A percentile compares a stretch with the other conserved stretches of the same genome.
Evolutionary conservation across 1,140 invertebrate species (phyloP).

Genomic region (Scaptomyza montana): DNA sequence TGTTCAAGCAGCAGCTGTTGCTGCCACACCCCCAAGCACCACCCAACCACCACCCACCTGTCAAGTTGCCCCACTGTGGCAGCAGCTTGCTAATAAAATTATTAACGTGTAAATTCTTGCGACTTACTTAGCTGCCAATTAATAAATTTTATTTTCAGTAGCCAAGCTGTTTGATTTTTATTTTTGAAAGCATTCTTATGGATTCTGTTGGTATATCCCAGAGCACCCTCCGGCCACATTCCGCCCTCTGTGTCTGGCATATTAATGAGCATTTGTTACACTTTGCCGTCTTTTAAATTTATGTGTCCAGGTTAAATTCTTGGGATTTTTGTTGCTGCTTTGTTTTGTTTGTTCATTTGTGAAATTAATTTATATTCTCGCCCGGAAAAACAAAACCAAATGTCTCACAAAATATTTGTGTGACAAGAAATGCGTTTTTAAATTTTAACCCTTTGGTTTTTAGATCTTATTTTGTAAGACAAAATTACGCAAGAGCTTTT

Average conservation of each 20-base stretch:
- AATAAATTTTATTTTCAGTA: slow-evolving; percentile 68
- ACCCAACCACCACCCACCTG: neutral
- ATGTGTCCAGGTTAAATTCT: slow-evolving; percentile 76
- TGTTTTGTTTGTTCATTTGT: slow-evolving; percentile 67
- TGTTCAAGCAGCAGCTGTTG: slow-evolving; percentile 32
- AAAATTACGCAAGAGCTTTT: slow-evolving; percentile 8
- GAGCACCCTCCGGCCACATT: neutral
- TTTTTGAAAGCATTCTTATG: slow-evolving; percentile 22
- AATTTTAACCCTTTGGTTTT: slow-evolving; percentile 58
- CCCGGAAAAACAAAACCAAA: slow-evolving; percentile 14
- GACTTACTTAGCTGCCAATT: slow-evolving; percentile 80
- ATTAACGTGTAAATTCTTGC: slow-evolving; percentile 75
- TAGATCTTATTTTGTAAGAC: neutral
- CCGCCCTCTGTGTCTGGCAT: slow-evolving; percentile 63
- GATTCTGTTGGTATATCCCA: slow-evolving; percentile 8
- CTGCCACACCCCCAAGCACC: slow-evolving; percentile 2
- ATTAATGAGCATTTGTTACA: slow-evolving; percentile 79
- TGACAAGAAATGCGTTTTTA: too few relatives aligned
- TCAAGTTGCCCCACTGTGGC: slow-evolving; percentile 7
- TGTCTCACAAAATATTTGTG: too few relatives aligned
- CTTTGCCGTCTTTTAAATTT: slow-evolving; percentile 60
- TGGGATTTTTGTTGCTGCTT: slow-evolving; percentile 52
- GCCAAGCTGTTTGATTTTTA: neutral
- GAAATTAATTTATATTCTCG: slow-evolving; percentile 73
- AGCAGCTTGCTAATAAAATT: slow-evolving; percentile 70